Evolutionary conservation across 2,113 vertebrate species (phyloP), one percentile per base, ranked within the genome.

Genomic region (Hucho hucho): DNA sequence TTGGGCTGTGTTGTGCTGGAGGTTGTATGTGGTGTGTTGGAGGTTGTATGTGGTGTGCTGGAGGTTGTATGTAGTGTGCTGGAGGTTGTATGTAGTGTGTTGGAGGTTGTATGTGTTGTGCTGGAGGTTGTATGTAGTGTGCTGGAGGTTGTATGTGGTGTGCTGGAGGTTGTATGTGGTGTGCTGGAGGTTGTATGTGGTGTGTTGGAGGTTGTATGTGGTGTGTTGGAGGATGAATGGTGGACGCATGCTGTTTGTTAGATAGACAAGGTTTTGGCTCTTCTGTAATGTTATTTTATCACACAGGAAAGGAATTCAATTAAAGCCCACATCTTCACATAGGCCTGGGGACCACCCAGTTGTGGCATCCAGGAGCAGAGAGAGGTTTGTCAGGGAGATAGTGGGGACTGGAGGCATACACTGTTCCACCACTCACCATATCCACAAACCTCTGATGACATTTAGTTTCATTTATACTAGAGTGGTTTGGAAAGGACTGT

Each of bases 251-350:
- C 70, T 82, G 76, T 81, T 89, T 81, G 82, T 81, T 80, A 76
- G 69, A 73, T 67, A 70, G 61, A 68, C 73, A 75, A 64, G 37
- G 65, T 43, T 76, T 83, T 75, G 70, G 77, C 58, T 64, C 69
- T 81, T 69, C 29, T 81, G 78, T 76, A 65, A 2, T 26, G 70
- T 79, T 78, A 87, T 83, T 83, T 75, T 78, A 81, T 87, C 79
- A 75, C 75, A 79, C 29, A 69, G 76, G 69, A 75, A 87, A 61
- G 70, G 47, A 13, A 87, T 76, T 75, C n/a, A 26, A 88, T 88
- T 84, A 82, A 74, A 87, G 61, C 49, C 29, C 22, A 67, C 25
- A 81, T 86, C 72, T 75, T 76, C 64, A 58, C 11, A 22, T 18
- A 18, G 64, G 71, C 59, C 69, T n/a, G 64, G 68, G 64, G 79